These are phyloP conservation scores for Argya squamiceps DNA, from an alignment of 2,797 vertebrate genomes.

Conservation along the genomic window DNA sequence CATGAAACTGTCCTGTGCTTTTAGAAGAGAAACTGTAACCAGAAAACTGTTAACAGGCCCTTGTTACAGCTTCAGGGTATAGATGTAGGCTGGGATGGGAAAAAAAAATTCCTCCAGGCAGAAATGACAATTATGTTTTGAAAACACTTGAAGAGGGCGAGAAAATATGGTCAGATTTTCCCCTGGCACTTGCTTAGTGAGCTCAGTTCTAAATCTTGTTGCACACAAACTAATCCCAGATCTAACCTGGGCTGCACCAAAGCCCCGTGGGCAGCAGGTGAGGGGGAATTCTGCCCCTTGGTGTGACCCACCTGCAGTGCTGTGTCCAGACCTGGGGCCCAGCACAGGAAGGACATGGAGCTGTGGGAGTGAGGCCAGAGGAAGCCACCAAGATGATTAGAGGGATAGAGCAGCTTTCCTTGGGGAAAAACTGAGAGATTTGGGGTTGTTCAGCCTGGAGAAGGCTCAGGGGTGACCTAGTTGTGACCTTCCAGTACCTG, in stretches of 20 bases:
- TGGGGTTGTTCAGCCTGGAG: background rate
- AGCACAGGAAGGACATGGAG: background rate
- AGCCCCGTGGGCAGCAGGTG: background rate
- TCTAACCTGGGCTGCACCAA: background rate
- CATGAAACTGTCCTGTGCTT: background rate
- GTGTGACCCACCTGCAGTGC: background rate
- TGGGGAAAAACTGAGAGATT: fast-evolving
- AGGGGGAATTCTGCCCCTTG: background rate
- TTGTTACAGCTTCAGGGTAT: background rate
- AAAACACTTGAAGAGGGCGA: background rate
- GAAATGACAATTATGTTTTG: background rate
- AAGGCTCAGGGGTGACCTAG: background rate
- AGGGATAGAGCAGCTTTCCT: background rate
- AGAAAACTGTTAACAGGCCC: background rate
- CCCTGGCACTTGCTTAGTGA: background rate
- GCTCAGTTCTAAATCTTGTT: background rate
- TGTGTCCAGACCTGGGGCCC: fast-evolving
- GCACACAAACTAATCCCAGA: background rate
- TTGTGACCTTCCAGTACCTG: fast-evolving
- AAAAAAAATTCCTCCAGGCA: background rate
- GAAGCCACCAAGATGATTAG: background rate
- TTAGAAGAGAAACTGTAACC: background rate
- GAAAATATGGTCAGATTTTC: background rate
- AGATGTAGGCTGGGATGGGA: background rate
- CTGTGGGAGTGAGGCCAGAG: background rate